Percentiles rank a stretch among this genome's conserved stretches.
Conservation (phyloP, 2,113 vertebrate species). For the Herpailurus yagouaroundi region DNA sequence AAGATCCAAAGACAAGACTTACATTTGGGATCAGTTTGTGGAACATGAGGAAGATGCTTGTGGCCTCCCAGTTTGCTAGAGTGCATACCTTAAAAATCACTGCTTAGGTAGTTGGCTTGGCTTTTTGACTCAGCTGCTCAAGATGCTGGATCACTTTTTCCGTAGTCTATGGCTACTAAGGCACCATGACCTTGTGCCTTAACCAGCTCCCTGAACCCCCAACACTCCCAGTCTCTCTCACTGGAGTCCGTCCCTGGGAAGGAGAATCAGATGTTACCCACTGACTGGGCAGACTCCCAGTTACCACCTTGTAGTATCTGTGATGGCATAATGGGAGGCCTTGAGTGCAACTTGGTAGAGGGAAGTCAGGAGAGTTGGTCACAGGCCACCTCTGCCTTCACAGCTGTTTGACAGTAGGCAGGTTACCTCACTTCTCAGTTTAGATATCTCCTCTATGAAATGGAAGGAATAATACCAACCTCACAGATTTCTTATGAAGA, state of each 20-base stretch:
- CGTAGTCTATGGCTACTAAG: neutral
- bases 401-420: constrained; percentile 1
- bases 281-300: neutral
- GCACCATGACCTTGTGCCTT: neutral
- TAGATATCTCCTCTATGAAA: neutral
- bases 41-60: neutral
- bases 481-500: neutral
- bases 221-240: constrained; percentile 17
- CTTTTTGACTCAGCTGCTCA: constrained; percentile 41
- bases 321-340: constrained; percentile 68
- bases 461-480: constrained; percentile 1
- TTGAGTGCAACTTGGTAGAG: neutral
- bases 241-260: neutral
- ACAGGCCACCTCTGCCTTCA: neutral
- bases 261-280: constrained; percentile 23
- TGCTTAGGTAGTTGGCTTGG: neutral
- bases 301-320: neutral
- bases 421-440: neutral
- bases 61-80: constrained; percentile 13
- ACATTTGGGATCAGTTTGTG: neutral
- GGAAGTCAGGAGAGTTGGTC: neutral
- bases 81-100: constrained; percentile 55
- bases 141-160: neutral
- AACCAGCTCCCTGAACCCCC: constrained; percentile 7
- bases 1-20: constrained; percentile 23